phyloP scores from a whole-genome alignment of 2,797 vertebrate species.

The Malacoraja senta region DNA sequence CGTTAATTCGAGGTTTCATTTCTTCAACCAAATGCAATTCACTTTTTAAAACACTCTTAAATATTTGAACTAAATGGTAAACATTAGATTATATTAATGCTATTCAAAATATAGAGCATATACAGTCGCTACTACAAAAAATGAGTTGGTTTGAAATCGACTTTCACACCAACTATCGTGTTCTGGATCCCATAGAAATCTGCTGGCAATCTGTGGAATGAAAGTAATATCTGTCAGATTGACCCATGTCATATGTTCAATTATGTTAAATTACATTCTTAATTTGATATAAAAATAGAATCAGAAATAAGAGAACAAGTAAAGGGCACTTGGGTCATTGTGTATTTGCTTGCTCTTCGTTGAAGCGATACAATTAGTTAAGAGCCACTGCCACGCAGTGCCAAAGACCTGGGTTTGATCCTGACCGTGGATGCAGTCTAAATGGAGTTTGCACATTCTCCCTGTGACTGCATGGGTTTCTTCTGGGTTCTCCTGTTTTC shows the following conservation, averaged over 20 bases:
- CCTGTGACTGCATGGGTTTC: no score
- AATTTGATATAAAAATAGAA: not conserved
- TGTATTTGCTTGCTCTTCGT: no score
- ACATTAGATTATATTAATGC: constrained; percentile 2
- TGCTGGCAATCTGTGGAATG: constrained; percentile 56
- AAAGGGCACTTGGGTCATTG: no score
- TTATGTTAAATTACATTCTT: not conserved
- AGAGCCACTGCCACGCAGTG: no score
- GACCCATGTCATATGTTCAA: not conserved
- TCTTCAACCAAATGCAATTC: not conserved
- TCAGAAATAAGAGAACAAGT: no score
- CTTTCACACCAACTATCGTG: constrained; percentile 58
- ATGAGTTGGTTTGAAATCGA: constrained; percentile 51
- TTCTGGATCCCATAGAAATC: constrained; percentile 58
- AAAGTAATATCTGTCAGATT: constrained; percentile 39
- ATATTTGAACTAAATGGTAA: not conserved
- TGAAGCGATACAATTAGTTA: no score
- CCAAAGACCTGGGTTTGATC: no score
- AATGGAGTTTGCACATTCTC: no score
- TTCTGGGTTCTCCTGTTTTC: no score
- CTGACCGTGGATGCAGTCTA: no score
- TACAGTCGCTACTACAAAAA: constrained; percentile 53
- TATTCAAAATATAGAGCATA: constrained; percentile 57
- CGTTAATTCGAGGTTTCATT: not conserved
- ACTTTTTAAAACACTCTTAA: not conserved